Evolutionary conservation across 2,888 invertebrate genomes (phyloP), one percentile per base, ranked within the genome.

Genomic region (Yponomeuta evonymella): DNA sequence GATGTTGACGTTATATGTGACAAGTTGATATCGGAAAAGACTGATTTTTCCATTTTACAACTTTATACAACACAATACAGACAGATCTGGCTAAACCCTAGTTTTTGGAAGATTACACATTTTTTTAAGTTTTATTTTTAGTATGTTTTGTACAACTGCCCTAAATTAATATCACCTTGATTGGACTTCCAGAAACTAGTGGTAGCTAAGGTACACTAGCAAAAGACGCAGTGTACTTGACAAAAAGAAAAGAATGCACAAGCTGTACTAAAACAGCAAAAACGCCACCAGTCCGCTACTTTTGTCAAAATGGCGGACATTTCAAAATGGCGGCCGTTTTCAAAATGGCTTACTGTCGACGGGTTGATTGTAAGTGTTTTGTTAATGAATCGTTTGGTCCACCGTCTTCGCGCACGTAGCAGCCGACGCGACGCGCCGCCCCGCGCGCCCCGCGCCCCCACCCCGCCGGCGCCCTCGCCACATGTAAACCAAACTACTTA

Each of bases 401-500:
- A 75, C 76, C 78, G 82, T 81, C 76, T 77, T 82, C 79, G 81
- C 78, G 77, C 75, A 81, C 79, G 81, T 81, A 79, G 81, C 81
- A 78, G 76, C 82, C 79, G 77, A 78, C 81, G 81, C 81, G 30
- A 77, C 83, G 84, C 79, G 77, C 87, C 86, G 87, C 83, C 82
- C 84, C 79, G 79, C 73, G 74, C 73, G 77, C 79, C 81, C 76
- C 81, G 78, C 74, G 79, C 82, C 81, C 81, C 74, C 79, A 77
- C 76, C 81, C 82, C 78, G 82, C 83, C 76, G 82, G 83, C 76
- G 85, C 78, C 85, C 82, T 58, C 12, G 74, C 76, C 82, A 80
- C 89, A 90, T 90, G 90, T 90, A 90, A 90, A 87, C 51, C 51
- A 58, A 85, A 87, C 81, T 87, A 83, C 83, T 85, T 80, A 88